Evolutionary conservation across 2,113 vertebrate species (phyloP).

Genomic region (Protobothrops mucrosquamatus): DNA sequence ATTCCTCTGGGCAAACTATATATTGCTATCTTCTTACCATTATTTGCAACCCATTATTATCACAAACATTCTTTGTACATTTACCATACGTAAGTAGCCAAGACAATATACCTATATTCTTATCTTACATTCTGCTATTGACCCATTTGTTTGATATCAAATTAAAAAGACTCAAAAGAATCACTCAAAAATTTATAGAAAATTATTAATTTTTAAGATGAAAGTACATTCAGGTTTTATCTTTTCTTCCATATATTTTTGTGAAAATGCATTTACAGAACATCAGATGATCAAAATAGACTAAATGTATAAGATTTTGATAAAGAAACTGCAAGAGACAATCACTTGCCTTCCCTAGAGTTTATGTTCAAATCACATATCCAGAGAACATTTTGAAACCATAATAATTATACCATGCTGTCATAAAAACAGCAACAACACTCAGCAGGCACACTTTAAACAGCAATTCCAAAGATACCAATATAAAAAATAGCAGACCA

Average conservation of each 20-base stretch:
- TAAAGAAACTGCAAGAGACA: not conserved
- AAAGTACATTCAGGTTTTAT: not conserved
- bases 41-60: not conserved
- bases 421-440: not conserved
- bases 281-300: not conserved
- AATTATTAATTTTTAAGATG: not conserved
- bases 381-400: not conserved
- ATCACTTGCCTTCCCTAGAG: not conserved
- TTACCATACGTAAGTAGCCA: not conserved
- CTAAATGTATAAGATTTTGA: not conserved
- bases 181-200: not conserved
- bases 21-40: not conserved
- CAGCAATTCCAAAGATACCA: not conserved
- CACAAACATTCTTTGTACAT: not conserved
- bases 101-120: not conserved
- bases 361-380: not conserved
- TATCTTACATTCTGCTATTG: not conserved
- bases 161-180: not conserved
- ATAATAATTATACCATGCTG: not conserved
- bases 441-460: not conserved
- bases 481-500: not conserved
- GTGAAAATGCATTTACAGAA: not conserved
- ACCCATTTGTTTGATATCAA: not conserved
- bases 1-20: not conserved
- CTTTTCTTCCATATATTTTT: not conserved